Base-by-base conservation (phyloP, 2,888 invertebrate species). In the Lacanobia oleracea region DNA sequence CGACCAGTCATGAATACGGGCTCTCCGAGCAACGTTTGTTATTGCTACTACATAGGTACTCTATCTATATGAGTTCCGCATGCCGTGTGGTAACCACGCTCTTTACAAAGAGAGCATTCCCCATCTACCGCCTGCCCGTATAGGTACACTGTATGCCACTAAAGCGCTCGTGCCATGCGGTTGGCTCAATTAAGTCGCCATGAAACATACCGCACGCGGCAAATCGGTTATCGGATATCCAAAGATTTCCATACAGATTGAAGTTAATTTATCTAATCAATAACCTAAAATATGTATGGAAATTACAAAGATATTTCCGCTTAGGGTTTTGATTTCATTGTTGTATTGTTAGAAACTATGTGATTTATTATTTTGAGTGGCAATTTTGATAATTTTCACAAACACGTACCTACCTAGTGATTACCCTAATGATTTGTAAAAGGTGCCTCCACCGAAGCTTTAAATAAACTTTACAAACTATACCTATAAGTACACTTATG, bases 101-200 rank as follows among this genome's bases (percentile, higher is more conserved):
- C 37, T 54, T 45, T n/a, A 51, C 45, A 63, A 75, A 78, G 53
- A 62, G 54, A 66, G 23, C 62, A 72, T 66, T 72, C 2, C 3
- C 51, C n/a, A 51, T 63, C 14, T 23, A 43, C 33, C 16, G 14
- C 2, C 10, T 43, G 67, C 21, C 21, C 21, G 12, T 37, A 6
- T 27, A 27, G 27, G 27, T 48, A 48, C 48, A 37, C 27, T 57
- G 54, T n/a, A 64, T 51, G 64, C 23, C 5, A 57, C 14, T 40
- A 60, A 66, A 74, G 10, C 27, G 2, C 6, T 33, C 33, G 33
- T 33, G 33, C 40, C 7, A 45, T 48, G 51, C 51, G 37, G 54
- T 63, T 61, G n/a, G 14, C 16, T 53, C 40, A 67, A 60, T 63
- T 54, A 40, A 61, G 50, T 57, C 18, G 3, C 18, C 56, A 56